phyloP scores from a whole-genome alignment of 2,888 invertebrate species.

The Deroplatys truncata region DNA sequence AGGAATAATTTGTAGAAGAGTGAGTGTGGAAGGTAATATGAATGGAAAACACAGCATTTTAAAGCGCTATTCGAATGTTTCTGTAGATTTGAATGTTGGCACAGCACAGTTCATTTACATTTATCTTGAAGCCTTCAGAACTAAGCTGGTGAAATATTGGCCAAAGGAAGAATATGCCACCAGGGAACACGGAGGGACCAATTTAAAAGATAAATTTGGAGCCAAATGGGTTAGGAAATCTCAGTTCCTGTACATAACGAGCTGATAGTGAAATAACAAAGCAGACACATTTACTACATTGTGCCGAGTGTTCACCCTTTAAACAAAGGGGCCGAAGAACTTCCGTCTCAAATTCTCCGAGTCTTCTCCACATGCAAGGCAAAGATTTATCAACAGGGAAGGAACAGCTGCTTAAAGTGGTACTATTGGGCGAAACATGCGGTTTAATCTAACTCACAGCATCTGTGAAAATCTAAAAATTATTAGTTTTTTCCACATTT shows the following conservation, averaged over 20 bases:
- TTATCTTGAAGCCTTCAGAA: too few species aligned
- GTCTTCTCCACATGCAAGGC: neutral
- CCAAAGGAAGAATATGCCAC: neutral
- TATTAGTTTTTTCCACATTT: too few species aligned
- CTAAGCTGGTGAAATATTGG: neutral
- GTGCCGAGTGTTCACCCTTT: neutral
- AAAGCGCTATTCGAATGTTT: too few species aligned
- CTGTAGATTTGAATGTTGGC: too few species aligned
- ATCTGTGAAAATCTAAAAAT: too few species aligned
- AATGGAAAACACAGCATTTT: too few species aligned
- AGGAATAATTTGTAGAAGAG: too few species aligned
- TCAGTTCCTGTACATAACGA: neutral
- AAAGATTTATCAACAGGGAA: neutral
- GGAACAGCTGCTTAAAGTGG: neutral
- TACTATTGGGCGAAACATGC: too few species aligned
- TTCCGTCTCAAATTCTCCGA: neutral
- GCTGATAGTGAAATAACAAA: neutral
- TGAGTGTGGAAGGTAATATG: too few species aligned
- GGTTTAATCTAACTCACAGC: too few species aligned
- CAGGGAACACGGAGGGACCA: neutral
- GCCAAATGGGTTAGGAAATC: neutral
- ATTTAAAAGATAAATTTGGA: neutral
- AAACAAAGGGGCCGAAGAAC: neutral
- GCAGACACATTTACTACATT: too few species aligned
- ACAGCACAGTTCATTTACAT: too few species aligned